Evolutionary conservation across 2,797 vertebrate genomes (phyloP).

Genomic region (Chaetophractus vellerosus): DNA sequence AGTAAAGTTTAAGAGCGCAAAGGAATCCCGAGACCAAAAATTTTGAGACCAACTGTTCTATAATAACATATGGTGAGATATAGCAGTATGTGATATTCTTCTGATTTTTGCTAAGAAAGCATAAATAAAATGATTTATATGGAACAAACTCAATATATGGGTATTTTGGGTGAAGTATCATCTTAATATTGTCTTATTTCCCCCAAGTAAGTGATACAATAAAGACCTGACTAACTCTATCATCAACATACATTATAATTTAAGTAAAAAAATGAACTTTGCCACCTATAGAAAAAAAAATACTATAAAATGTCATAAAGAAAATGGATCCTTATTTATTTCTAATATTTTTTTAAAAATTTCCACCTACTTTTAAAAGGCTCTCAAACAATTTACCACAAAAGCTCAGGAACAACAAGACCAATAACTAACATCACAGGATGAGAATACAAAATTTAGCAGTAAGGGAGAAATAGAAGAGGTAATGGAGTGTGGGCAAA

Average conservation of each 20-base stretch:
- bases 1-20: conserved; percentile 48
- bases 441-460: background rate
- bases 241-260: background rate
- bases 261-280: background rate
- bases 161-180: conserved; percentile 46
- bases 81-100: background rate
- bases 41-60: background rate
- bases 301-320: background rate
- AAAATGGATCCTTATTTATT: conserved; percentile 16
- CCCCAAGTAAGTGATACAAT: conserved; percentile 27
- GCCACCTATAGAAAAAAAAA: conserved; percentile 54
- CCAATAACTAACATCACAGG: background rate
- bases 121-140: conserved; percentile 53
- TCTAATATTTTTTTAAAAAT: background rate
- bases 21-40: background rate
- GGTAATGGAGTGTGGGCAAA: background rate
- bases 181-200: conserved; percentile 35
- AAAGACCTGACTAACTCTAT: background rate
- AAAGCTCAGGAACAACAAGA: background rate
- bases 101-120: conserved; percentile 58
- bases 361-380: conserved; percentile 34
- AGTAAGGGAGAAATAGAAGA: background rate
- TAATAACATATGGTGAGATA: background rate
- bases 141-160: background rate
- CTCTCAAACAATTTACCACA: background rate